Evolutionary conservation across 2,113 vertebrate species (phyloP).

Genomic region (Phyllopteryx taeniolatus): DNA sequence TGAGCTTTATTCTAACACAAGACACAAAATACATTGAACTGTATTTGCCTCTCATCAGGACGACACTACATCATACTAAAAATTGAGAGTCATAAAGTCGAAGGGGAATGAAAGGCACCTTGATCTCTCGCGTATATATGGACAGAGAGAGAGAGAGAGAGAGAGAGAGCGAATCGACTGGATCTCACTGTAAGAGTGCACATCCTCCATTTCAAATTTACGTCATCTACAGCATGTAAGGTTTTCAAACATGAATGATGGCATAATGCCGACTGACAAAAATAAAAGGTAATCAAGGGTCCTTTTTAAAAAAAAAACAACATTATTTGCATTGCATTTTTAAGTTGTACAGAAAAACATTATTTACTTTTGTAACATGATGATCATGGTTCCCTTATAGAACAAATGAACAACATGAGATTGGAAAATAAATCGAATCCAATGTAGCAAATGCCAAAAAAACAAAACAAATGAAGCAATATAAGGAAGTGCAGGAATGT

Average conservation of each 20-base stretch:
- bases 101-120: not conserved
- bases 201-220: constrained; percentile 9
- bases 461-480: not conserved
- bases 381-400: constrained; percentile 13
- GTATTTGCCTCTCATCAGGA: not conserved
- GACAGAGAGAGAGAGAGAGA: not conserved
- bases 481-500: not conserved
- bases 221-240: constrained; percentile 3
- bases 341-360: constrained; percentile 11
- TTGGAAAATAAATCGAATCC: not conserved
- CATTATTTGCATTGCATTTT: not conserved
- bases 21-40: constrained; percentile 19
- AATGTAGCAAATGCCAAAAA: not conserved
- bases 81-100: constrained; percentile 6
- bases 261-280: constrained; percentile 24
- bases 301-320: not conserved
- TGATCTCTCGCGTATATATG: not conserved
- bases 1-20: constrained; percentile 51
- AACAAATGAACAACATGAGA: not conserved
- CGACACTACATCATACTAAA: constrained; percentile 11
- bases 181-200: constrained; percentile 41
- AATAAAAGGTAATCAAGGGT: constrained; percentile 38
- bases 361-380: not conserved
- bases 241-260: constrained; percentile 24
- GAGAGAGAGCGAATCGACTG: constrained; percentile 16